Evolutionary conservation across 30 jellyfish, hydroid and myxozoan species (phyloP), one percentile per base, ranked within the genome.

Genomic region (Catostylus mosaicus): DNA sequence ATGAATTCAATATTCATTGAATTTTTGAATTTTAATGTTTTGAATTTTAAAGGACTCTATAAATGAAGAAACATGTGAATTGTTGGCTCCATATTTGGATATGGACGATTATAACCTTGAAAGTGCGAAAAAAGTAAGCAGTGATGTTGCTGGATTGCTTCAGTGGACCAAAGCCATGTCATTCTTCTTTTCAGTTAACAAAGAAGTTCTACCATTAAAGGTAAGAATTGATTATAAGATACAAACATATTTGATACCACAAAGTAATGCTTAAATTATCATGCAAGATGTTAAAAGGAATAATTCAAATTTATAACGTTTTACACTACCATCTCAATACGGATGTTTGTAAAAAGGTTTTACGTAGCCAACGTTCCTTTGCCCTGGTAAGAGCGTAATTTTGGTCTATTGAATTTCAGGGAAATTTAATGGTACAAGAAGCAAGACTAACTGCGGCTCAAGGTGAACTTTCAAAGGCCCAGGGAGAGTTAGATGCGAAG

Each of bases 161-260:
- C 85, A 93, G 20, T 90, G 97, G 97, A 90, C 96, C 10, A 90
- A 63, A 69, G 97, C 97, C 16, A 90, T 90, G 97, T 84, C 95
- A 7, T 29, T 75, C 74, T 90, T 90, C 81, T 90, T 76, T 54
- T 76, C 84, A 20, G 88, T 90, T 46, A 90, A 90, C 27, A 90
- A 84, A 63, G 97, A 90, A 84, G 97, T 90, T 24, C 63, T 84
- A 47, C 96, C 96, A 2, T 72, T 90, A 8, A 73, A 73, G 94
- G 88, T 82, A 50, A 4, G 20, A 29, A 23, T 6, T 33, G 36
- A 38, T 33, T 68, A n/a, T 34, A n/a, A n/a, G n/a, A n/a, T n/a
- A n/a, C n/a, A n/a, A n/a, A n/a, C n/a, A n/a, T n/a, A n/a, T n/a
- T n/a, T n/a, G n/a, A n/a, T n/a, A n/a, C n/a, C n/a, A n/a, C n/a